phyloP scores from a whole-genome alignment of 2,113 vertebrate species.

The Grammomys surdaster region DNA sequence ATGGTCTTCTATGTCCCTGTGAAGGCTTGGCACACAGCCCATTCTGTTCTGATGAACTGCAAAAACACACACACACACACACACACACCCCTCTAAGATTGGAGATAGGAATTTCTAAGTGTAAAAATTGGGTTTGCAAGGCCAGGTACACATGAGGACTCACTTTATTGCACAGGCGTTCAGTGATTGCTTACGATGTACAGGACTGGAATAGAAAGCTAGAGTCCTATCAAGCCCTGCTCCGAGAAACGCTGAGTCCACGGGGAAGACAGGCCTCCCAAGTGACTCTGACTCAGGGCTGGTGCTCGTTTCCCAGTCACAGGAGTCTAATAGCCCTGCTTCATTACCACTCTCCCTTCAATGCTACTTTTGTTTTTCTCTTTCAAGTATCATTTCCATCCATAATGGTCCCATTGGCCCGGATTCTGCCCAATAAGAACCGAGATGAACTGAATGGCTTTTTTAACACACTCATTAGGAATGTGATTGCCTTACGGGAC shows the following conservation, averaged over 20 bases:
- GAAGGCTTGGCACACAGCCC: not conserved
- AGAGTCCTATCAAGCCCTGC: too few species aligned
- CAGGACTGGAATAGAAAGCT: not conserved
- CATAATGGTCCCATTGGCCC: conserved; percentile 89
- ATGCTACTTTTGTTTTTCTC: conserved; percentile 74
- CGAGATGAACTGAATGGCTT: conserved; percentile 91
- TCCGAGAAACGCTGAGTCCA: fast-evolving
- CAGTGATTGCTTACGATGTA: not conserved
- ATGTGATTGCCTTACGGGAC: conserved; percentile 91
- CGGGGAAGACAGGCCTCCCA: not conserved
- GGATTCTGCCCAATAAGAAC: conserved; percentile 91
- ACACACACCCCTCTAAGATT: not conserved
- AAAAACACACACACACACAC: not conserved
- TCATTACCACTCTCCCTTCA: conserved; percentile 33
- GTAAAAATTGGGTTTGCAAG: not conserved
- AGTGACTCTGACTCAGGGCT: not conserved
- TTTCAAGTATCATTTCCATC: conserved; percentile 93
- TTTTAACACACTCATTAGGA: conserved; percentile 91
- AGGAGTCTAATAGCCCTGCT: not conserved
- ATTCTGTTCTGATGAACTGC: not conserved
- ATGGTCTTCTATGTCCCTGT: not conserved
- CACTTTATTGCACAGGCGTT: not conserved
- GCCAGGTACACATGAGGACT: not conserved
- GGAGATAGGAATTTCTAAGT: not conserved
- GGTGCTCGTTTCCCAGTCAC: conserved; percentile 28